These are phyloP conservation scores for Argyresthia albistria DNA, from an alignment of 2,888 invertebrate species.

Conservation along the genomic window DNA sequence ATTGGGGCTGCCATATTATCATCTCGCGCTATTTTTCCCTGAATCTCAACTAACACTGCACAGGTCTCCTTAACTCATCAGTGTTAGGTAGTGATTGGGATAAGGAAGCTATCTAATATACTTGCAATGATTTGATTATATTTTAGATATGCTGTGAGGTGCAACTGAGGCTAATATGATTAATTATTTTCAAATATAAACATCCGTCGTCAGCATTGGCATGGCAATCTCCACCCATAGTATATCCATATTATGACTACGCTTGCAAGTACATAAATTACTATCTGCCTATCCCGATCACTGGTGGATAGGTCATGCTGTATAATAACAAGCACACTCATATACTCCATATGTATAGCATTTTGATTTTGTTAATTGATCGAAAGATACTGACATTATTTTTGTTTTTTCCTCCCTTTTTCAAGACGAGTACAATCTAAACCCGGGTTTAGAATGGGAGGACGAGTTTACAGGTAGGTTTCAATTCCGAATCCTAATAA, in stretches of 20 bases:
- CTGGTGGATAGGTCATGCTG: neutral
- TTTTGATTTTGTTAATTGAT: constrained; percentile 51
- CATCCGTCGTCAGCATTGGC: too few relatives aligned
- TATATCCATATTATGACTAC: too few relatives aligned
- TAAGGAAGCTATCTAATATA: neutral
- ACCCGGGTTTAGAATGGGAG: constrained; percentile 99
- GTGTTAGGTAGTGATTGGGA: neutral
- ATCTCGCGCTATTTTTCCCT: constrained; percentile 62
- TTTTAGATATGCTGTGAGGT: too few relatives aligned
- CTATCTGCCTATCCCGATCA: neutral
- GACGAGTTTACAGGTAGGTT: constrained; percentile 99
- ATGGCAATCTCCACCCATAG: too few relatives aligned
- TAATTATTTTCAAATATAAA: too few relatives aligned
- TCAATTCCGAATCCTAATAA: constrained; percentile 50
- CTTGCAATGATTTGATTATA: too few relatives aligned
- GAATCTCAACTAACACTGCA: constrained; percentile 61
- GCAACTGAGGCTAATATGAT: too few relatives aligned
- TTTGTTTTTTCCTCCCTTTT: constrained; percentile 75
- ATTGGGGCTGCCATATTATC: constrained; percentile 62
- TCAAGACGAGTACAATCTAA: constrained; percentile 99
- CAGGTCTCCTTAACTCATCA: constrained; percentile 41
- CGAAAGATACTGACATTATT: constrained; percentile 71
- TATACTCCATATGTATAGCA: constrained; percentile 41
- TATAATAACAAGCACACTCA: constrained; percentile 1
- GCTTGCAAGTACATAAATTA: too few relatives aligned